Evolutionary conservation across 2,113 vertebrate genomes (phyloP), one percentile per base, ranked within the genome.

Genomic region (Petrocephalus microphthalmus): DNA sequence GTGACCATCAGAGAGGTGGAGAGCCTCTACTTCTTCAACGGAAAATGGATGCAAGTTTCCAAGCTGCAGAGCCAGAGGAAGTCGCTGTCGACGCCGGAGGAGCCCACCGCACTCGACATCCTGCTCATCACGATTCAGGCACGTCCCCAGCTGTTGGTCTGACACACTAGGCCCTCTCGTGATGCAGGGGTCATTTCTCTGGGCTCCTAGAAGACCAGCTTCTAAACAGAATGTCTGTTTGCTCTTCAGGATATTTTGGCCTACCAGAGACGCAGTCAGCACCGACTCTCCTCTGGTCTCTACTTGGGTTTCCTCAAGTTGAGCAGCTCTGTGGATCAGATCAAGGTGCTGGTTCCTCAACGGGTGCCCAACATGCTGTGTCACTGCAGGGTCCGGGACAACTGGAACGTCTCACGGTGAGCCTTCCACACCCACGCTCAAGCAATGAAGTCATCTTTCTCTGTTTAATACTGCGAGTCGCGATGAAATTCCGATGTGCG

Each of bases 101-200:
- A 99, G 91, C 98, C 98, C 74, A 98, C 98, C 47, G 97, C 98
- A 7, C 95, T 99, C 90, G 98, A 99, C 93, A 96, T 99, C 91
- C 96, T 99, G 92, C 95, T 99, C 91, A 99, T 99, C 94, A 99
- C 98, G 89, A 96, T 99, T 87, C 98, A 99, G 97, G 98, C 98
- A 95, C 19, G 56, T 7, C n/a, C 37, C 51, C 56, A 3, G 6
- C 71, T 87, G 33, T 37, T 1, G 20, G 37, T 2, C 33, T 85
- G 29, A 42, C 19, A n/a, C 60, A 29, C n/a, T 2, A 29, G 60
- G 60, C 33, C 13, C 33, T 78, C 29, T 78, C 6, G 5, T 42
- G 29, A 78, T 42, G 33, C 33, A 2, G 71, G 33, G 6, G 11
- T 42, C 47, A 19, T 17, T 25, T 71, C 51, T 47, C 10, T 45